phyloP scores from a whole-genome alignment of 2,113 vertebrate genomes.

The Neodontobutis hainanensis region DNA sequence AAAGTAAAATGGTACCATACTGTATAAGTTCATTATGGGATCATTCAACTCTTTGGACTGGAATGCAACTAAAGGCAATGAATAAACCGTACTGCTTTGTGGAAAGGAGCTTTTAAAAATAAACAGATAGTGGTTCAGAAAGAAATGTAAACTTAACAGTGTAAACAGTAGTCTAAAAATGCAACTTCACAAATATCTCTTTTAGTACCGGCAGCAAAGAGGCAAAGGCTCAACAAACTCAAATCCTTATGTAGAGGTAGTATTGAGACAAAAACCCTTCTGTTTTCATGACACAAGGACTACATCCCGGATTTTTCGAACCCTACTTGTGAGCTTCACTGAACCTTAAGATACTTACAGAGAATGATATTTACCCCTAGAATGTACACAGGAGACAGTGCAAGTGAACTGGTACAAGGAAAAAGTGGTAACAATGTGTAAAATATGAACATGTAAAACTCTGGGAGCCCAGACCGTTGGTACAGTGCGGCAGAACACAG shows the following conservation, averaged over 20 bases:
- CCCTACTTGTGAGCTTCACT: neutral
- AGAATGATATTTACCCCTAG: neutral
- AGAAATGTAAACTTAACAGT: neutral
- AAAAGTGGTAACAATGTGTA: too few species aligned
- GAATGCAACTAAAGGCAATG: neutral
- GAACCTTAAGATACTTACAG: constrained; percentile 1
- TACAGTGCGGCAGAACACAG: neutral
- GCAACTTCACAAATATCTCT: neutral
- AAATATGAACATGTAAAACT: neutral
- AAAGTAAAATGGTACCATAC: too few species aligned
- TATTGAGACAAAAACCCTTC: neutral
- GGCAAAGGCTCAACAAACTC: neutral
- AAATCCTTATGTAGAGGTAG: constrained; percentile 3
- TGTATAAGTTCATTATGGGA: too few species aligned
- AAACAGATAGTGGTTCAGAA: constrained; percentile 18
- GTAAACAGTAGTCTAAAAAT: constrained; percentile 8
- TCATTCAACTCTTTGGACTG: too few species aligned
- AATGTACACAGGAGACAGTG: neutral
- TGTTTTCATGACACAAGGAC: neutral
- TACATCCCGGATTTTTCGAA: constrained; percentile 2
- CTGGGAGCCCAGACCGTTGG: too few species aligned
- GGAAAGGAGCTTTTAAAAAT: constrained; percentile 6
- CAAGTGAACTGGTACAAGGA: too few species aligned
- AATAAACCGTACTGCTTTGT: neutral
- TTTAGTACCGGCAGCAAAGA: neutral